A percentile compares a stretch with the other conserved stretches of the same genome.
These are phyloP conservation scores for Camarhynchus parvulus DNA, from an alignment of 2,113 vertebrate species.

Conservation along the genomic window DNA sequence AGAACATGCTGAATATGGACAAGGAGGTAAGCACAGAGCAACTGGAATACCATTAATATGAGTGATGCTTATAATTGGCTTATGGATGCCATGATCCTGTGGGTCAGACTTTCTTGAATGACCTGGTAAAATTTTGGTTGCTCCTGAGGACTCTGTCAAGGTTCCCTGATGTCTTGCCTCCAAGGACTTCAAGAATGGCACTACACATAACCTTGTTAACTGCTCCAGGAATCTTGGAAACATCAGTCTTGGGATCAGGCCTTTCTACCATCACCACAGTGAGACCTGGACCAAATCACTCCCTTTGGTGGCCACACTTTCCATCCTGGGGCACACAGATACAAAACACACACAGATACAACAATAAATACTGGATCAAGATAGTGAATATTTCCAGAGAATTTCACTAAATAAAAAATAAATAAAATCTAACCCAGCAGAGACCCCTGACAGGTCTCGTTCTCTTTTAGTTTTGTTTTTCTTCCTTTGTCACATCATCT, in stretches of 20 bases:
- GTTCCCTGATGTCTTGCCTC: background rate
- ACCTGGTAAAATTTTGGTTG: background rate
- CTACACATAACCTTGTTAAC: background rate
- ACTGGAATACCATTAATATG: background rate
- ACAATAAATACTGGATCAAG: background rate
- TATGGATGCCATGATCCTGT: background rate
- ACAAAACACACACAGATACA: background rate
- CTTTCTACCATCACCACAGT: background rate
- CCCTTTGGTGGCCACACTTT: background rate
- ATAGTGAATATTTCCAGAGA: background rate
- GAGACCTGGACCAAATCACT: background rate
- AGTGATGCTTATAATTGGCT: background rate
- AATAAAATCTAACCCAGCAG: background rate
- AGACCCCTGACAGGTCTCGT: background rate
- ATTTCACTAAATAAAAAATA: background rate
- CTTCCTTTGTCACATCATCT: background rate
- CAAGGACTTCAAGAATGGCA: background rate
- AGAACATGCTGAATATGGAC: background rate
- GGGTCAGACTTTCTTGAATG: background rate
- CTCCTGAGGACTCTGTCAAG: background rate
- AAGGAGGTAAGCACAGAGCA: background rate
- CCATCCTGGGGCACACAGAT: background rate
- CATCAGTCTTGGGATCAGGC: background rate
- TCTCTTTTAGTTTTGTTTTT: background rate
- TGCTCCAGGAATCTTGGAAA: background rate